Base-by-base conservation (phyloP, 2,888 invertebrate species). In the Protodeltote pygarga region DNA sequence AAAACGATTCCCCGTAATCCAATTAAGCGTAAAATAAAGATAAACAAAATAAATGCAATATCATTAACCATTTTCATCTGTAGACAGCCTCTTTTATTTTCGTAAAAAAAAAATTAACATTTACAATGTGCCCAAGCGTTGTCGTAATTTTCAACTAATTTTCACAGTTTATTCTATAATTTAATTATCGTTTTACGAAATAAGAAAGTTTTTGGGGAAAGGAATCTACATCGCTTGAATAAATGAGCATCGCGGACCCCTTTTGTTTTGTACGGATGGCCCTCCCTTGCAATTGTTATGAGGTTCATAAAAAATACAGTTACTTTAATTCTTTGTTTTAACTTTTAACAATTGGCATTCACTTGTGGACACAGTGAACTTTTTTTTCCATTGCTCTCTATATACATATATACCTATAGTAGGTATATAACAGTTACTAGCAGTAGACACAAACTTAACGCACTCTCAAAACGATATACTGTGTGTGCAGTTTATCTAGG, bases 221-320 rank as follows among this genome's bases (percentile, higher is more conserved):
- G 66, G 71, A 75, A 75, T 79, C 73, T 76, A 73, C 64, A 68
- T 60, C 65, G 71, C 65, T 47, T 80, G 78, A 80, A 81, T 80
- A 81, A 82, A 79, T 81, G 75, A 82, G 68, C 68, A 69, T 71
- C 64, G 64, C 57, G 70, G 70, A 74, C 75, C 75, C 53, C 77
- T 79, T 78, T 77, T 80, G 75, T 81, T 80, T 74, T 70, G 75
- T 68, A 74, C 72, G 63, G 53, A 58, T 66, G 58, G 64, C 63
- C 62, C 67, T 29, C 57, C 61, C 57, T 69, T 64, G 73, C 72
- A 75, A 72, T 75, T 72, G 77, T 77, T 71, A 75, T 66, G 64
- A 71, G 73, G 66, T 76, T 71, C 68, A 77, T 77, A 69, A 71
- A 77, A 78, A 75, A 73, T 57, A 66, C 61, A 62, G 51, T 53